Percentiles rank a stretch among this genome's conserved stretches.
phyloP scores from a whole-genome alignment of 2,888 invertebrate genomes.

The Melanchra persicariae region DNA sequence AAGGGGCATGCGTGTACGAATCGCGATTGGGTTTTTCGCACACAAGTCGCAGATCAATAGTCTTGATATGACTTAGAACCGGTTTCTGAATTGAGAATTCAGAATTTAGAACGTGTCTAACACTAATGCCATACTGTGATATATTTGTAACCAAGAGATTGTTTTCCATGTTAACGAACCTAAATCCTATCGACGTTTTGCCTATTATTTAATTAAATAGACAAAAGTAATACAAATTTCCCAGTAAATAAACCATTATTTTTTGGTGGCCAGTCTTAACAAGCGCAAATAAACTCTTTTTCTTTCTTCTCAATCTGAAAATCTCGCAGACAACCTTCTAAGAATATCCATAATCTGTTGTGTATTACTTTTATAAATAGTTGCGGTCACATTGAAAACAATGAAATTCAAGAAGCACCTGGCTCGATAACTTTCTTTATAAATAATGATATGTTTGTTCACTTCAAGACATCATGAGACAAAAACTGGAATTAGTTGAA shows the following conservation, averaged over 20 bases:
- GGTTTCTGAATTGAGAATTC: not conserved
- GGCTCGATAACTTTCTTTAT: conserved; percentile 35
- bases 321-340: not conserved
- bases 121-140: no score
- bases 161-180: no score
- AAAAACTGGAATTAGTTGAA: conserved; percentile 41
- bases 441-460: conserved; percentile 30
- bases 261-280: no score
- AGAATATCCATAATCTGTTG: not conserved
- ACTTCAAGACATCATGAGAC: conserved; percentile 16
- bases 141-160: no score
- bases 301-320: not conserved
- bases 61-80: not conserved
- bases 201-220: no score
- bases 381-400: conserved; percentile 46
- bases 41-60: not conserved
- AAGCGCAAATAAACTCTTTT: no score
- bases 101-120: not conserved
- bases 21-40: not conserved
- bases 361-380: conserved; percentile 12
- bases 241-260: not conserved
- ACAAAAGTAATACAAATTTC: no score
- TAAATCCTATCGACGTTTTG: no score
- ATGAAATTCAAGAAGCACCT: conserved; percentile 42
- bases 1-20: conserved; percentile 4